These are phyloP conservation scores for Gryllus longicercus DNA, from an alignment of 2,888 invertebrate genomes.

Conservation along the genomic window DNA sequence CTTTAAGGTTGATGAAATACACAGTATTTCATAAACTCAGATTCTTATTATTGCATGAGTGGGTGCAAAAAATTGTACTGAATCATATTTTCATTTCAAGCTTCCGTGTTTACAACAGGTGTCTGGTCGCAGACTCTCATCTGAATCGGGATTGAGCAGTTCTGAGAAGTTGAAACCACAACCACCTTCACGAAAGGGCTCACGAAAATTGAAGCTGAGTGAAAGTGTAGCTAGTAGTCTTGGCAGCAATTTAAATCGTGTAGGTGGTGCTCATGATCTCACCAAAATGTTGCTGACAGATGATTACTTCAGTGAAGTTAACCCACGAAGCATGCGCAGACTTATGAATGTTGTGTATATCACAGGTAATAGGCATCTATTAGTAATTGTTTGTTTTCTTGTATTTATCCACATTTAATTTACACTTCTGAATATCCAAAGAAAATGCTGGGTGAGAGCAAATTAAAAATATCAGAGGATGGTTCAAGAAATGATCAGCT, in stretches of 20 bases:
- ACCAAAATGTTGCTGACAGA: constrained; percentile 88
- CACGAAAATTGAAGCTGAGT: constrained; percentile 72
- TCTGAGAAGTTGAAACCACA: constrained; percentile 67
- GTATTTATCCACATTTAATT: too few relatives aligned
- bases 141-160: constrained; percentile 76
- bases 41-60: too few relatives aligned
- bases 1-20: too few relatives aligned
- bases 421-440: too few relatives aligned
- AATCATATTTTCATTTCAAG: neutral
- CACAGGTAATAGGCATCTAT: constrained; percentile 60
- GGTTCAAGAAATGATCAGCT: too few relatives aligned
- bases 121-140: constrained; percentile 62
- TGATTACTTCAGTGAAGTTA: constrained; percentile 98
- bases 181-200: constrained; percentile 53
- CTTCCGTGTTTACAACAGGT: neutral
- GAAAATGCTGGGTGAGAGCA: too few relatives aligned
- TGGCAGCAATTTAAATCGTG: constrained; percentile 78
- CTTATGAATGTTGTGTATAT: constrained; percentile 96
- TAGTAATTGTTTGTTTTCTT: too few relatives aligned
- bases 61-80: neutral
- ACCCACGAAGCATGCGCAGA: constrained; percentile 92
- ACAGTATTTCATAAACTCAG: too few relatives aligned
- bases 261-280: constrained; percentile 69
- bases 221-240: constrained; percentile 90
- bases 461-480: too few relatives aligned